phyloP scores from a whole-genome alignment of 2,113 vertebrate genomes.

The Trogon surrucura region DNA sequence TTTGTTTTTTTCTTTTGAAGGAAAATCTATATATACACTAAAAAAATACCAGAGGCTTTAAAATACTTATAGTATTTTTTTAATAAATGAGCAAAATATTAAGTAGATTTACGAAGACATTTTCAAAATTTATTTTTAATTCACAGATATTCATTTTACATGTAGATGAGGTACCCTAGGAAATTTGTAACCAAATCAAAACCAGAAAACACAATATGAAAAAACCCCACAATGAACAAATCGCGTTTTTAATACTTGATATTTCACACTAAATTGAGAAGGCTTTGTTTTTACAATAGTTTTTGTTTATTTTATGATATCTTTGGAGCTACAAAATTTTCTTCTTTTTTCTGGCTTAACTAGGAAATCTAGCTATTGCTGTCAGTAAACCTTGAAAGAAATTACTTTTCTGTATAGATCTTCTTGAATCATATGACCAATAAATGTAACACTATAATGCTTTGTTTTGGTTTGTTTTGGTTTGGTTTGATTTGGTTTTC shows the following conservation, averaged over 20 bases:
- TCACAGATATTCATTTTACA: background rate
- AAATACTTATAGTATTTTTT: accelerated
- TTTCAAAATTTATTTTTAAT: background rate
- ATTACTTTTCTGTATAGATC: background rate
- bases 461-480: background rate
- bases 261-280: background rate
- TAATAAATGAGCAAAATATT: background rate
- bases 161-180: background rate
- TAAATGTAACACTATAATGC: background rate
- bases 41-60: background rate
- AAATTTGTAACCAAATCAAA: background rate
- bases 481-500: background rate
- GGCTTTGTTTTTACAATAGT: background rate
- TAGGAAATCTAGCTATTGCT: background rate
- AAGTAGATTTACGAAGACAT: background rate
- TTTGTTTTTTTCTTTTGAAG: background rate
- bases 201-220: accelerated
- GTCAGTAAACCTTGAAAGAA: background rate
- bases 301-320: background rate
- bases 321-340: background rate
- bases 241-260: accelerated
- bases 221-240: accelerated
- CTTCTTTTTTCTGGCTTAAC: background rate
- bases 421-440: background rate
- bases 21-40: accelerated